Evolutionary conservation across 2,888 invertebrate species (phyloP).

Genomic region (Ametastegia equiseti): DNA sequence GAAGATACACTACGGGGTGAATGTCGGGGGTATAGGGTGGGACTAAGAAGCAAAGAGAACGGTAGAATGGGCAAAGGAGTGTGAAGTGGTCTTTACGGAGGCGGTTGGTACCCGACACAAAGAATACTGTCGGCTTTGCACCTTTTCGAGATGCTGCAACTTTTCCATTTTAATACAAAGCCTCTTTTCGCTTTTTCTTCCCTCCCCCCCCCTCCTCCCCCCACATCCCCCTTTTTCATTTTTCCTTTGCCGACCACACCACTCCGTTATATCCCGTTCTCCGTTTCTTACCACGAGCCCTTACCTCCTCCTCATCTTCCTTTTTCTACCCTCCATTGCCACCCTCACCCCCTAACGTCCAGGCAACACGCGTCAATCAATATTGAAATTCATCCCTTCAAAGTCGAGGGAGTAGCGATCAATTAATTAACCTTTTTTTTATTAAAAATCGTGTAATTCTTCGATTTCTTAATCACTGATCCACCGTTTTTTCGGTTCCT

Average conservation of each 20-base stretch:
- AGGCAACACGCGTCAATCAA: not conserved
- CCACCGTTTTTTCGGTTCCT: not conserved
- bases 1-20: not conserved
- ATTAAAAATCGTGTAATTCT: not conserved
- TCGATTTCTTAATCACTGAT: not conserved
- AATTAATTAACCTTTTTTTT: not conserved
- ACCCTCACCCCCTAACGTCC: not conserved
- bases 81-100: constrained; percentile 69
- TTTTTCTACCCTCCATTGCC: too few species aligned
- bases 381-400: constrained; percentile 7
- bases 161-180: constrained; percentile 43
- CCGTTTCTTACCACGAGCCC: constrained; percentile 41
- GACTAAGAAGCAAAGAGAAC: constrained; percentile 45
- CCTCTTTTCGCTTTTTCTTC: constrained; percentile 53
- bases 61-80: constrained; percentile 63
- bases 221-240: too few species aligned
- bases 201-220: too few species aligned
- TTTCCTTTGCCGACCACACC: constrained; percentile 47
- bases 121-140: constrained; percentile 76
- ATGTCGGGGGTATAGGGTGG: not conserved
- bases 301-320: constrained; percentile 49
- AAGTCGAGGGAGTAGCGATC: not conserved
- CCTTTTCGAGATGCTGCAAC: constrained; percentile 70
- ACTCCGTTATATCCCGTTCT: constrained; percentile 49
- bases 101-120: constrained; percentile 70